Evolutionary conservation across 2,888 invertebrate genomes (phyloP).

Genomic region (Drosophila neotestacea): DNA sequence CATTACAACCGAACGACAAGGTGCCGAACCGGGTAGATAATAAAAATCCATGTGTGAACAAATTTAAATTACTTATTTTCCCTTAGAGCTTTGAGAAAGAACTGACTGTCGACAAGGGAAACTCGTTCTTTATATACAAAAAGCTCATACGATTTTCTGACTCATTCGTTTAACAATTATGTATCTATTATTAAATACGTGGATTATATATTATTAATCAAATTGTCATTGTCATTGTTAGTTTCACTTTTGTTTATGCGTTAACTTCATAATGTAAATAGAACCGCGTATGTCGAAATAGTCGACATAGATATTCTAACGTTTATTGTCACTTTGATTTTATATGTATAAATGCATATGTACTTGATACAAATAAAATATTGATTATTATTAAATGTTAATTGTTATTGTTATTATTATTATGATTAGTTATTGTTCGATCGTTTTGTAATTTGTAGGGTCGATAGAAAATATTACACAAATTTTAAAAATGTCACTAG

Average conservation of each 20-base stretch:
- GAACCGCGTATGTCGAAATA: no score
- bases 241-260: slow-evolving; percentile 4
- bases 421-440: no score
- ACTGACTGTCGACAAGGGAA: slow-evolving; percentile 3
- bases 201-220: background rate
- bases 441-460: no score
- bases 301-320: no score
- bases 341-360: no score
- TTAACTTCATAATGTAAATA: no score
- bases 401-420: no score
- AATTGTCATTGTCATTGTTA: slow-evolving; percentile 22
- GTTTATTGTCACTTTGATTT: no score
- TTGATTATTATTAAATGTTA: no score
- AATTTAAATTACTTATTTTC: slow-evolving; percentile 5
- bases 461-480: no score
- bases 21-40: slow-evolving; percentile 85
- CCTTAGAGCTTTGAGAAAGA: background rate
- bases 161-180: slow-evolving; percentile 1
- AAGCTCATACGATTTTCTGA: background rate
- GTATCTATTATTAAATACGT: slow-evolving; percentile 1
- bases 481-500: no score
- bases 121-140: slow-evolving; percentile 2
- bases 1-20: slow-evolving; percentile 88
- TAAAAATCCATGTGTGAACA: slow-evolving; percentile 55
- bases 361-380: no score